Evolutionary conservation across 2,888 invertebrate genomes (phyloP), one percentile per base, ranked within the genome.

Genomic region (Sussaba pulchella): DNA sequence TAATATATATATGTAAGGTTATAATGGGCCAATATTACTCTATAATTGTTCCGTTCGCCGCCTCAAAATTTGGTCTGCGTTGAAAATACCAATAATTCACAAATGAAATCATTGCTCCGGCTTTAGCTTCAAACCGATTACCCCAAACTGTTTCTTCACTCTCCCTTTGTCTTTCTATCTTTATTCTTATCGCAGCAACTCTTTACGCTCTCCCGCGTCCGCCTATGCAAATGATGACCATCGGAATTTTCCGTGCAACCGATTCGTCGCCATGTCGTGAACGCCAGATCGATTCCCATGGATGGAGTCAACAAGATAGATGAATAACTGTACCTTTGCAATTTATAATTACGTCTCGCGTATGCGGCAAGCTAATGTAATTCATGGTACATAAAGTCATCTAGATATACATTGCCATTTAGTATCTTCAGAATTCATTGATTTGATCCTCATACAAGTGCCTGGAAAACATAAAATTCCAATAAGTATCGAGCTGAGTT

Each of bases 391-490:
- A 63, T 10, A 9, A 39, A 63, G 10, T 47, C 14, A 54, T 41
- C 41, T 57, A 57, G 57, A 45, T 47, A 36, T 64, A 54, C 43
- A 5, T 73, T 17, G 43, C 52, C 61, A 17, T 72, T 26, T 47
- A 36, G 19, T 26, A 59, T 36, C n/a, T 19, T 31, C 59, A 1
- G n/a, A 24, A 6, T n/a, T 10, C 21, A 24, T 36, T 36, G n/a
- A 59, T 52, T 21, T 2, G 21, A 64, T 31, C 63, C 43, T 73
- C 73, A 64, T 45, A 43, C 24, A 1, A 43, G 54, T 4, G 31
- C 26, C 26, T 73, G 54, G 43, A 64, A 63, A 52, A 24, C 10
- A 24, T 43, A 52, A 2, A 14, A 50, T 24, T 24, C 4, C 31
- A 31, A 6, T 6, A 6, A 5, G 31, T 6, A 31, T 31, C 31